Evolutionary conservation across 2,888 invertebrate genomes (phyloP), one percentile per base, ranked within the genome.

Genomic region (Notocelia uddmanniana): DNA sequence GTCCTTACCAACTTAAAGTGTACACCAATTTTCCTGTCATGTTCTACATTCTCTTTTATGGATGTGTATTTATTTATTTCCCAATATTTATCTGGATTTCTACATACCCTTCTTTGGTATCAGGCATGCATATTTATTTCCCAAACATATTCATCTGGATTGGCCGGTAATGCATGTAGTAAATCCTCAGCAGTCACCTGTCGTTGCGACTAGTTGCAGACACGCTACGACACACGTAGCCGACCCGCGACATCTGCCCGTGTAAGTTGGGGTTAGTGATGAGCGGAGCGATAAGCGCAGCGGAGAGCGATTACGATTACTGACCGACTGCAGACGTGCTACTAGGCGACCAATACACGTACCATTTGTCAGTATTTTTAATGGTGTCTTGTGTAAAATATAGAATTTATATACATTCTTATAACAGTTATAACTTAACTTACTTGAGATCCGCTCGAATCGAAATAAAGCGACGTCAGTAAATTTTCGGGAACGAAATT

Each of bases 171-270:
- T 64, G 37, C 52, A 23, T 66, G 58, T 59, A 68, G 73, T 67
- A 68, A 59, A 50, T 62, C 69, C 69, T 67, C 71, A 64, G 37
- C 19, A 34, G 68, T 74, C 78, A 75, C 77, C 77, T 78, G 78
- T 76, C 74, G 67, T 57, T 73, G 74, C 74, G 75, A 76, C 78
- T 77, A 79, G 79, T 80, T 73, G 78, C 75, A 68, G 76, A 74
- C 75, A 76, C 77, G 77, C 72, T 74, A 74, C 70, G 79, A 78
- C 78, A 80, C 90, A 89, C 90, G 90, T 89, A 86, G 83, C 72
- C 82, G 89, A 89, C 89, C 88, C 78, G 77, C 62, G 86, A 85
- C 85, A 86, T 85, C 85, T 85, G 83, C 81, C 76, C 77, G 77
- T 75, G 76, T 72, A 74, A 66, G 21, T 34, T 66, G 66, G 37